Percentiles rank a stretch among this genome's conserved stretches.
phyloP scores from a whole-genome alignment of 2,888 invertebrate species.

The Amphipoea oculea region DNA sequence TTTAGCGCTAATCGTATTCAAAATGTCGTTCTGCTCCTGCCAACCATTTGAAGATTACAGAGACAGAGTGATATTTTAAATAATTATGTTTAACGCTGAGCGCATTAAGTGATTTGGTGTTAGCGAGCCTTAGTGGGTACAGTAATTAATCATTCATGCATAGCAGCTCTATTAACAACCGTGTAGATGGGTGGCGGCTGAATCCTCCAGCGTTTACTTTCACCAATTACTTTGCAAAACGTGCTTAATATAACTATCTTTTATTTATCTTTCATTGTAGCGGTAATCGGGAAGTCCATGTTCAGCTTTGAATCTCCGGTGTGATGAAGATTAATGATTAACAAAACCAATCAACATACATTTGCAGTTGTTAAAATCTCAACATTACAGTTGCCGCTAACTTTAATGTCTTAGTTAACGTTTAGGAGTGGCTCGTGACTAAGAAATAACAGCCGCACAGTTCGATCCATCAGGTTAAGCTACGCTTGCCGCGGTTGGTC shows the following conservation, averaged over 20 bases:
- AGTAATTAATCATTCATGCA: not conserved
- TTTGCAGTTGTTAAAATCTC: not conserved
- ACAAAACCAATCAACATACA: constrained; percentile 23
- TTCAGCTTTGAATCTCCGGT: not conserved
- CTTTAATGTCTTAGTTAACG: no score
- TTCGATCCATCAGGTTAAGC: no score
- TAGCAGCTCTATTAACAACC: no score
- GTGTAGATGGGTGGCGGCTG: not conserved
- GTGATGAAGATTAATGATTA: constrained; percentile 7
- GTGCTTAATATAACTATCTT: not conserved
- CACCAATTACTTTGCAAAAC: not conserved
- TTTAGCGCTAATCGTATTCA: no score
- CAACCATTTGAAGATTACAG: no score
- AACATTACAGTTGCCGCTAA: not conserved
- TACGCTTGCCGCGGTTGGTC: no score
- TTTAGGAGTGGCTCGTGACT: no score
- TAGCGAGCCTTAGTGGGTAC: no score
- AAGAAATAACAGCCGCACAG: no score
- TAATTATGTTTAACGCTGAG: not conserved
- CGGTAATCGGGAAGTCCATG: not conserved
- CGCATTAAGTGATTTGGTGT: not conserved
- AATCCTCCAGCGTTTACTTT: constrained; percentile 22
- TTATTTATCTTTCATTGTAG: constrained; percentile 22
- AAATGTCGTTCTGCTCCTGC: no score
- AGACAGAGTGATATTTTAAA: no score